A percentile compares a stretch with the other conserved stretches of the same genome.
Evolutionary conservation across 2,888 invertebrate species (phyloP).

Genomic region (Trichopria drosophilae): DNA sequence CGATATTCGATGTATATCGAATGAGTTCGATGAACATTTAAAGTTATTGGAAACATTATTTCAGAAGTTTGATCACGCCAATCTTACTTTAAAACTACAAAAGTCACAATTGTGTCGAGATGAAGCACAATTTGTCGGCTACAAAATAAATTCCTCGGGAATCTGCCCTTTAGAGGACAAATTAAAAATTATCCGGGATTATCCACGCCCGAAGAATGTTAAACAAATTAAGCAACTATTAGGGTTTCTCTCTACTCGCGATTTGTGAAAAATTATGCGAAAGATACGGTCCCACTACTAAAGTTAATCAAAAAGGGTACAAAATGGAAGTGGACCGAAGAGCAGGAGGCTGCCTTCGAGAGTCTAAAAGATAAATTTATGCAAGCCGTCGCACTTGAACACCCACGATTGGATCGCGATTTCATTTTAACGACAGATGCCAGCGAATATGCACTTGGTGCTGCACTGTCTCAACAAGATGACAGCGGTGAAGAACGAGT

Average conservation of each 20-base stretch:
- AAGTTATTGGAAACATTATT: background rate
- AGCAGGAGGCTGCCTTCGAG: conserved; percentile 23
- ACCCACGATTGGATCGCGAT: conserved; percentile 1
- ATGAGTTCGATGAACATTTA: background rate
- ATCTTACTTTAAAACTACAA: conserved; percentile 48
- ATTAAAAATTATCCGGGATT: conserved; percentile 10
- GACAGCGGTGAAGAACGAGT: no score
- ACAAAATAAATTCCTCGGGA: background rate
- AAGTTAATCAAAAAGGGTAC: conserved; percentile 22
- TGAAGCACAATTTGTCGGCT: no score
- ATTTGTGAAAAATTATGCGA: conserved; percentile 7
- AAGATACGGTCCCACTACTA: conserved; percentile 20
- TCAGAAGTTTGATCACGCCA: no score
- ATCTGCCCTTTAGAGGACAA: conserved; percentile 10
- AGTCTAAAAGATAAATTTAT: conserved; percentile 21
- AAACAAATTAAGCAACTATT: conserved; percentile 19
- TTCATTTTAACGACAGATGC: conserved; percentile 31
- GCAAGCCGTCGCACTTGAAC: background rate
- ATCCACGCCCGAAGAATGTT: conserved; percentile 6
- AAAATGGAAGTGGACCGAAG: conserved; percentile 20
- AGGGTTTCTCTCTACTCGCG: conserved; percentile 20
- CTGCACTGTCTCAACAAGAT: no score
- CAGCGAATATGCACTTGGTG: conserved; percentile 28
- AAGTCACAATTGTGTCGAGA: conserved; percentile 59
- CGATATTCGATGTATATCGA: background rate